Conservation (phyloP, 2,113 vertebrate species). For the Larimichthys crocea region DNA sequence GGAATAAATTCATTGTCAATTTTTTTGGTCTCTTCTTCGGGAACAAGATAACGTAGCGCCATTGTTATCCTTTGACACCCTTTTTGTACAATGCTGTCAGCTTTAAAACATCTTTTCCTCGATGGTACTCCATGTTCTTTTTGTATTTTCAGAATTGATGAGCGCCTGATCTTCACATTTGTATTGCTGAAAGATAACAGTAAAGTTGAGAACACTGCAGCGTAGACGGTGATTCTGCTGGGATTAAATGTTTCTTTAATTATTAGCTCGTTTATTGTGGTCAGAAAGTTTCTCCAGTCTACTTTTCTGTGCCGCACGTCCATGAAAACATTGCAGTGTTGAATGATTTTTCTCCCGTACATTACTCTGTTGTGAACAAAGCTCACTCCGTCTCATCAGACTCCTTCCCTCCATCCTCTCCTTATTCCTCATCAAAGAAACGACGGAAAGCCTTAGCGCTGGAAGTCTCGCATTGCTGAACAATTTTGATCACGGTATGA, state of each 20-base stretch:
- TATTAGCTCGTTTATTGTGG: neutral
- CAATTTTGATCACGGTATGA: slow-evolving; percentile 67
- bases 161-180: neutral
- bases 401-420: slow-evolving; percentile 40
- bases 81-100: neutral
- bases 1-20: neutral
- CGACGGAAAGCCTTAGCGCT: slow-evolving; percentile 40
- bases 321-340: neutral
- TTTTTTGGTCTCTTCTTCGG: neutral
- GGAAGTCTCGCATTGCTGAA: slow-evolving; percentile 51
- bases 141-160: neutral
- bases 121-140: neutral
- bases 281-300: neutral
- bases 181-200: neutral
- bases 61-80: neutral
- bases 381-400: slow-evolving; percentile 42
- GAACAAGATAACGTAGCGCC: neutral
- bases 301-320: neutral
- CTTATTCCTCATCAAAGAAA: slow-evolving; percentile 60
- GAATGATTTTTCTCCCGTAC: neutral
- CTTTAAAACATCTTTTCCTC: neutral
- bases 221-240: neutral
- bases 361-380: slow-evolving; percentile 27
- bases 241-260: neutral
- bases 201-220: neutral